These are phyloP conservation scores for Eupithecia exiguata DNA, from an alignment of 2,888 invertebrate species.

Conservation along the genomic window DNA sequence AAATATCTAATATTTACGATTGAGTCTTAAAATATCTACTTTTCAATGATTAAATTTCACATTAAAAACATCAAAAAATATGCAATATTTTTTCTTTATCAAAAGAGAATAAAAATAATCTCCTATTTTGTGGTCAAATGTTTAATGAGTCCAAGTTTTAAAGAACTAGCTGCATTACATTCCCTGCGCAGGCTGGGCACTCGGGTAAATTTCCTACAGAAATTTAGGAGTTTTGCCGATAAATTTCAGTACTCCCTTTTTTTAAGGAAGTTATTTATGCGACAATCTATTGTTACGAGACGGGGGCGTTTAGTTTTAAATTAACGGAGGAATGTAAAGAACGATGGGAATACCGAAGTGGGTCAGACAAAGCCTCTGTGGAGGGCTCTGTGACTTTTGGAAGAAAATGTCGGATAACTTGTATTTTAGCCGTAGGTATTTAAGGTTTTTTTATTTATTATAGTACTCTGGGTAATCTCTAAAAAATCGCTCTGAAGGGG, in stretches of 20 bases:
- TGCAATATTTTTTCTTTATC: too few species aligned
- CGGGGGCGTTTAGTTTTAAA: constrained; percentile 73
- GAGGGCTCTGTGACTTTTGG: not conserved
- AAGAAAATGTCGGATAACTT: not conserved
- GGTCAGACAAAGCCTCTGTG: constrained; percentile 40
- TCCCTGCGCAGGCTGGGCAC: constrained; percentile 20
- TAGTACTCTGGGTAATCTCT: too few species aligned
- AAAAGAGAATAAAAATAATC: too few species aligned
- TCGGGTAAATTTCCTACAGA: constrained; percentile 40
- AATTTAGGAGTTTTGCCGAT: constrained; percentile 46
- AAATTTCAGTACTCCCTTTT: constrained; percentile 61
- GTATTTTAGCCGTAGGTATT: not conserved
- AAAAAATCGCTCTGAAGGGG: too few species aligned
- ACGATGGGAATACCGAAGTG: constrained; percentile 50
- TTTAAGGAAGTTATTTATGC: constrained; percentile 72
- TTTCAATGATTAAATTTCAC: too few species aligned
- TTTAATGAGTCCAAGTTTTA: not conserved
- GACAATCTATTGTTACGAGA: constrained; percentile 67
- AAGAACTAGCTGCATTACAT: not conserved
- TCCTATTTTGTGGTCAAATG: too few species aligned
- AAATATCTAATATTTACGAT: too few species aligned
- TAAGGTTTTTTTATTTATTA: too few species aligned
- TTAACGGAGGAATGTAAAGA: constrained; percentile 71
- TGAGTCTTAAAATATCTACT: too few species aligned
- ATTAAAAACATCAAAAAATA: too few species aligned